Evolutionary conservation across 2,797 vertebrate genomes (phyloP), one percentile per base, ranked within the genome.

Genomic region (Limosa lapponica): DNA sequence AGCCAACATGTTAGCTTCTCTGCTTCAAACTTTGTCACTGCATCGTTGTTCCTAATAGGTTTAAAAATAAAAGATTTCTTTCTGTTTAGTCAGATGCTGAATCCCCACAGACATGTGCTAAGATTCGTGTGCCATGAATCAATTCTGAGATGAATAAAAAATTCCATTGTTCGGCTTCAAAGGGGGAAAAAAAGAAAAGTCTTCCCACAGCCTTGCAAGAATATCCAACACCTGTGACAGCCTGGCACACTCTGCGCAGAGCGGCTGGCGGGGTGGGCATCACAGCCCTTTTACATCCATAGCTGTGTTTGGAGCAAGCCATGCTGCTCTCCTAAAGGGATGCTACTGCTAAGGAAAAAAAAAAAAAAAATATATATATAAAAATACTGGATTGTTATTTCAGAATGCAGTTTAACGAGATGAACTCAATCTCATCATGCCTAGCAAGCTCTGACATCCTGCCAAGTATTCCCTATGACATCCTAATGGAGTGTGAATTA

Each of bases 401-500:
- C 83, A 72, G 78, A 82, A 86, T 32, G 74, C 67, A 90, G 88
- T 90, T 96, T 95, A 94, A 96, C 2, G 0, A 89, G 77, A 90
- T 82, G 87, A 95, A 90, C 77, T 87, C 92, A 46, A 82, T 70
- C 86, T 88, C 82, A 57, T 77, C 89, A 49, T 73, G 78, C 78
- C 84, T 62, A 37, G 89, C 81, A 94, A 96, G 74, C 77, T 72
- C 86, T 82, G 90, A 95, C 78, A 78, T 72, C 64, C 81, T 89
- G 96, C 80, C 89, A 95, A 85, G 39, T 74, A 83, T 93, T 93
- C 95, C 74, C 90, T 48, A 81, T 65, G n/a, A n/a, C n/a, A n/a
- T n/a, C n/a, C n/a, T n/a, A n/a, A 96, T 91, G 82, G 87, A 90
- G 59, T 81, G 90, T 91, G 93, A 94, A 93, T 96, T 94, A 96